These are phyloP conservation scores for Rhinogobio ventralis DNA, from an alignment of 2,797 vertebrate species.

Conservation along the genomic window DNA sequence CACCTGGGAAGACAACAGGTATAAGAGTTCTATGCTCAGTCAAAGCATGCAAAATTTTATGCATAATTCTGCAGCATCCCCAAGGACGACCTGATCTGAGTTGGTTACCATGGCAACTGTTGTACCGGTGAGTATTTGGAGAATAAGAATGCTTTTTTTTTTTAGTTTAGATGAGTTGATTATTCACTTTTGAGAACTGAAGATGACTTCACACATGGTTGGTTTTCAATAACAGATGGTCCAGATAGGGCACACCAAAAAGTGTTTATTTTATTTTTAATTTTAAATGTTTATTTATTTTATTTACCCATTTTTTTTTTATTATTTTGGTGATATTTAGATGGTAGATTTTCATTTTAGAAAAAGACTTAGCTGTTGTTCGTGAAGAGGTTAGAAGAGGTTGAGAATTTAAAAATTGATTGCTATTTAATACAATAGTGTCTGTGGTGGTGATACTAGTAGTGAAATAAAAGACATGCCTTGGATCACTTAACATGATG, in stretches of 20 bases:
- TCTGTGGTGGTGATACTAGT: background rate
- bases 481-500: slow-evolving; percentile 13
- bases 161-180: background rate
- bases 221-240: slow-evolving; percentile 1
- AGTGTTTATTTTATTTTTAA: background rate
- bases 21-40: slow-evolving; percentile 60
- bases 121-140: slow-evolving; percentile 74
- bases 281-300: background rate
- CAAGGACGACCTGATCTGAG: slow-evolving; percentile 11
- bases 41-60: background rate
- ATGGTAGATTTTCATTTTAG: background rate
- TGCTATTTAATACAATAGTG: background rate
- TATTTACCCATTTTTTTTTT: background rate
- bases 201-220: background rate
- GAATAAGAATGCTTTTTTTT: background rate
- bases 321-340: background rate
- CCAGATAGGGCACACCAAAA: background rate
- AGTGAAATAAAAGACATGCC: slow-evolving; percentile 14
- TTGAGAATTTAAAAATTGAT: background rate
- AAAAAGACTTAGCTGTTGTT: background rate
- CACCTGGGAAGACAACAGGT: slow-evolving; percentile 39
- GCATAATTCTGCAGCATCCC: slow-evolving; percentile 20
- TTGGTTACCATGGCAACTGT: slow-evolving; percentile 72
- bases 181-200: background rate
- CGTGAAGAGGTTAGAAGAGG: background rate